A percentile compares a stretch with the other conserved stretches of the same genome.
Conservation (phyloP, 2,113 vertebrate genomes). For the Chaetorhynchus papuensis region DNA sequence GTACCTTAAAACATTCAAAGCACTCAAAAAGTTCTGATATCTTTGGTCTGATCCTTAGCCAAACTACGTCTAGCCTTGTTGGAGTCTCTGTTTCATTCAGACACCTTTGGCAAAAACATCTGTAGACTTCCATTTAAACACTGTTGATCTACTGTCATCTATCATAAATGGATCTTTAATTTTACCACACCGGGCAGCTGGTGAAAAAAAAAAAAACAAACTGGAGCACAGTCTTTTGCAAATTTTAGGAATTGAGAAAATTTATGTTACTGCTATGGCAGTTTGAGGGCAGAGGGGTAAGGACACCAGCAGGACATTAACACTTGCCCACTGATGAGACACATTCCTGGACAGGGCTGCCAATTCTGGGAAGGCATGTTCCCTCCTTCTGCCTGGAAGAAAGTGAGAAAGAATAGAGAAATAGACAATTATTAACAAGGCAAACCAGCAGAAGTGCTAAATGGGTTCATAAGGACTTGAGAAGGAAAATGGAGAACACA, state of each 20-base stretch:
- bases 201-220: not conserved
- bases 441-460: not conserved
- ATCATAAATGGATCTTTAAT: not conserved
- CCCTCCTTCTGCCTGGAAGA: not conserved
- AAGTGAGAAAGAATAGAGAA: not conserved
- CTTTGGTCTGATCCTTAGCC: constrained; percentile 10
- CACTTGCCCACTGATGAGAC: not conserved
- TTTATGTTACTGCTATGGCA: not conserved
- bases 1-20: not conserved
- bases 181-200: not conserved
- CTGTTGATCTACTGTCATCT: not conserved
- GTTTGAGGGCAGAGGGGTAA: not conserved
- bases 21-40: not conserved
- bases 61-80: not conserved
- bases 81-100: not conserved
- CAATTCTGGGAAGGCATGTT: not conserved
- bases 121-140: not conserved
- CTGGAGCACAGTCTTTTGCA: not conserved
- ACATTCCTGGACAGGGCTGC: not conserved
- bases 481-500: not conserved
- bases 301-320: not conserved
- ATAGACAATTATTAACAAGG: not conserved
- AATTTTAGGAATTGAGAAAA: not conserved
- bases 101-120: not conserved
- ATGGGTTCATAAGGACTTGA: not conserved